These are phyloP conservation scores for Butastur rufipennis DNA, from an alignment of 2,113 vertebrate species.

Conservation along the genomic window DNA sequence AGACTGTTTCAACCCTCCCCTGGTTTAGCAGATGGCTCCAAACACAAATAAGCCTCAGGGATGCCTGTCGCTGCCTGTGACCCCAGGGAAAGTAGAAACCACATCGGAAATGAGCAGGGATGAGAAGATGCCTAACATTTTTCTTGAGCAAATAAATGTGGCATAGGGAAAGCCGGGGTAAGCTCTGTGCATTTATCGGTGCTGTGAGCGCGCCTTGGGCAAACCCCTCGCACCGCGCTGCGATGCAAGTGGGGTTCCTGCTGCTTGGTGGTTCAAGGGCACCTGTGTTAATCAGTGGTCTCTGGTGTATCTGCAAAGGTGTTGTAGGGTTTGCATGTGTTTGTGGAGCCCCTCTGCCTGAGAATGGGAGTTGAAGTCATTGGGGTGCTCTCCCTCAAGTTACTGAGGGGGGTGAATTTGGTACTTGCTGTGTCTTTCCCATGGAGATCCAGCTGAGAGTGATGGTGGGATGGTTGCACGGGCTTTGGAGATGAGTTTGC, in stretches of 20 bases:
- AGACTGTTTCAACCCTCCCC: not conserved
- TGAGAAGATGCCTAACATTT: not conserved
- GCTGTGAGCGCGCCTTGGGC: fast-evolving
- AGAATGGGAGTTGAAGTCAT: not conserved
- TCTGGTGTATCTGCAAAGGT: not conserved
- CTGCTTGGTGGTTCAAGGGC: not conserved
- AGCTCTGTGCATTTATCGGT: not conserved
- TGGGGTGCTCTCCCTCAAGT: not conserved
- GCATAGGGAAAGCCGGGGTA: not conserved
- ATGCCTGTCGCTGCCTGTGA: not conserved
- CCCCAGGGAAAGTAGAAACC: not conserved
- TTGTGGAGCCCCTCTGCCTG: not conserved
- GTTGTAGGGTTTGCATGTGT: fast-evolving
- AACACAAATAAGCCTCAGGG: not conserved
- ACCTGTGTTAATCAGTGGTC: not conserved
- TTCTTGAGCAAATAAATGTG: not conserved
- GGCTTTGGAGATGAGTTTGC: not conserved
- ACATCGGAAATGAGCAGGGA: not conserved
- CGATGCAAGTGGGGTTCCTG: fast-evolving
- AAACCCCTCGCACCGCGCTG: fast-evolving
- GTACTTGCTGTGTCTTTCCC: fast-evolving
- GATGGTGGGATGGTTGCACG: not conserved
- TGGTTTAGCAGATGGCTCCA: not conserved
- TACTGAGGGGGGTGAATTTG: not conserved
- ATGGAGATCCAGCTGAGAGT: not conserved